Evolutionary conservation across 2,888 invertebrate genomes (phyloP).

Genomic region (Eretmocerus hayati): DNA sequence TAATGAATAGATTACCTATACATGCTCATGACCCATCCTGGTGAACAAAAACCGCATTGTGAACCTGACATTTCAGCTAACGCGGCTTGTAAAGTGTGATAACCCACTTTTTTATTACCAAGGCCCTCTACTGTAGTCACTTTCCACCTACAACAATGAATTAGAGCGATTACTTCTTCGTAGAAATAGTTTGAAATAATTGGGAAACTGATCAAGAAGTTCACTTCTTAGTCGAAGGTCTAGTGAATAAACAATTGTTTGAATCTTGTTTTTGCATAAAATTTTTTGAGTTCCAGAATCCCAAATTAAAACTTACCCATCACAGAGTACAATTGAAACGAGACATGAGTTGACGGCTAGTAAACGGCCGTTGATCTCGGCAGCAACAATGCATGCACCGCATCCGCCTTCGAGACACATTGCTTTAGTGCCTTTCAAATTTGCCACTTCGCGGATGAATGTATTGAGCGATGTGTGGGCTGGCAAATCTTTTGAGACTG

Average conservation of each 20-base stretch:
- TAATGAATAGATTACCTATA: too few relatives aligned
- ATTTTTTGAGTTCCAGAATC: too few relatives aligned
- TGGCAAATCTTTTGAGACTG: neutral
- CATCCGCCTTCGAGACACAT: conserved; percentile 71
- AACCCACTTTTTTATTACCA: too few relatives aligned
- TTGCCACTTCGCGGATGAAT: conserved; percentile 56
- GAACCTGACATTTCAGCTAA: conserved; percentile 34
- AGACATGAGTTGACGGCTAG: conserved; percentile 41
- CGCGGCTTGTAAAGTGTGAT: conserved; percentile 54
- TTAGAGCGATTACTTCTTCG: too few relatives aligned
- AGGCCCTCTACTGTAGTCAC: too few relatives aligned
- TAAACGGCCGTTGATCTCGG: conserved; percentile 31
- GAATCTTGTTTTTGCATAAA: too few relatives aligned
- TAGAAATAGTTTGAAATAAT: neutral
- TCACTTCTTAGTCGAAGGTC: too few relatives aligned
- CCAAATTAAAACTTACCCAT: conserved; percentile 27
- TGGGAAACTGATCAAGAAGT: too few relatives aligned
- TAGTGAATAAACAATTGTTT: too few relatives aligned
- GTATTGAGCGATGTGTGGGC: conserved; percentile 43
- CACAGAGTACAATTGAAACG: conserved; percentile 35
- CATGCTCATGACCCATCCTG: conserved; percentile 66
- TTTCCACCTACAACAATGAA: too few relatives aligned
- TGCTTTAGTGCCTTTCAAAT: conserved; percentile 61
- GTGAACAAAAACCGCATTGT: conserved; percentile 53
- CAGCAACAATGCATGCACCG: conserved; percentile 52